Evolutionary conservation across 2,797 vertebrate species (phyloP), one percentile per base, ranked within the genome.

Genomic region (Takifugu ocellatus): DNA sequence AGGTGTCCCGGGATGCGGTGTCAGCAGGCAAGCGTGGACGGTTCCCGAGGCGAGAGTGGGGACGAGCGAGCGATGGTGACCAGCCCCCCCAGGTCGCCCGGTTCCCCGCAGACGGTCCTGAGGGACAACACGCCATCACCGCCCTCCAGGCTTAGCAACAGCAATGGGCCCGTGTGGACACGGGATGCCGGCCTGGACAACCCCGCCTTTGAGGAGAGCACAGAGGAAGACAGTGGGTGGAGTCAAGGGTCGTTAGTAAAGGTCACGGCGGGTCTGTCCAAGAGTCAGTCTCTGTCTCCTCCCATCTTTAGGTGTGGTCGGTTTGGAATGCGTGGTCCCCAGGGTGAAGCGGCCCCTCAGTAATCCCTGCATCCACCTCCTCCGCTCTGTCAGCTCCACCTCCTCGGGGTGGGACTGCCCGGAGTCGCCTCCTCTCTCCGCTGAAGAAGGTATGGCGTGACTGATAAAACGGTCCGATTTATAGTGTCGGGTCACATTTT

Each of bases 1-100:
- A 99, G 97, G 87, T 99, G 97, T 90, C 93, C 94, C 14, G 97
- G 96, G 76, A 96, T 94, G 68, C 94, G 89, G 56, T 88, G 92
- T 77, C 92, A 93, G 75, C 92, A 94, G 86, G 89, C 82, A 50
- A 91, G 73, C 36, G 79, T 94, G 73, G 94, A 97, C 16, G 89
- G 79, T 46, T 90, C 89, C 9, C 92, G 87, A 58, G 86, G 89
- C 0, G 92, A 91, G 78, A 92, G 90, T 61, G 86, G 76, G 0
- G 95, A 96, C 27, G 92, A 86, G 1, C 88, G 87, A 51, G 80
- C 82, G 0, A 70, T 82, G 29, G 77, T 89, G 57, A 84, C 63
- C 2, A 94, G 93, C 68, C 91, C 89, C 24, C 85, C 68, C 1
- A 91, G 93, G 61, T 92, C 89, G 7, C 89, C 87, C 21, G 79